Percentiles rank a stretch among this genome's conserved stretches.
Evolutionary conservation across 2,888 invertebrate species (phyloP).

Genomic region (Perizoma affinitatum): DNA sequence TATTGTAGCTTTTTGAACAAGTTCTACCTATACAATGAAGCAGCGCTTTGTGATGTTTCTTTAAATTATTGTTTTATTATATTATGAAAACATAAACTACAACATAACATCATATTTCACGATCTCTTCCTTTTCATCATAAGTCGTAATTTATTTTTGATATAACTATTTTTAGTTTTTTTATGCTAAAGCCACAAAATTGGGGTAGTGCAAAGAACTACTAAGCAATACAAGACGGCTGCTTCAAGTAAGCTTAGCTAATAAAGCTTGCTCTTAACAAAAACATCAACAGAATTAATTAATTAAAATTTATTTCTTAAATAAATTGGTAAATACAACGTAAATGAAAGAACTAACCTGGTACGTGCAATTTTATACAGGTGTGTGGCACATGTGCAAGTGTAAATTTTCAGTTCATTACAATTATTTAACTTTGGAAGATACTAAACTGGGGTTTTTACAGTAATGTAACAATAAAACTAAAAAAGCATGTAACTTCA

Average conservation of each 20-base stretch:
- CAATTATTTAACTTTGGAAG: conserved; percentile 7
- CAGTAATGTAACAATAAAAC: conserved; percentile 19
- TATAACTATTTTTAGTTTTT: not conserved
- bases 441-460: conserved; percentile 12
- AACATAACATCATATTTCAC: no score
- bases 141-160: not conserved
- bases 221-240: not conserved
- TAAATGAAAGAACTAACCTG: conserved; percentile 25
- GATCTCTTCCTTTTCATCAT: not conserved
- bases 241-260: not conserved
- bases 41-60: no score
- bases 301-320: conserved; percentile 32
- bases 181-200: not conserved
- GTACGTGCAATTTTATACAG: conserved; percentile 25
- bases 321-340: conserved; percentile 31
- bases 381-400: conserved; percentile 5
- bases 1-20: conserved; percentile 11
- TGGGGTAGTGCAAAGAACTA: conserved; percentile 11
- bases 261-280: conserved; percentile 20
- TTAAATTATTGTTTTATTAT: no score
- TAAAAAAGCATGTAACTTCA: conserved; percentile 20
- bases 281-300: conserved; percentile 29
- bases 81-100: no score
- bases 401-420: conserved; percentile 18
- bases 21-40: not conserved